phyloP scores from a whole-genome alignment of 2,797 vertebrate species.

The Tolypeutes matacus region DNA sequence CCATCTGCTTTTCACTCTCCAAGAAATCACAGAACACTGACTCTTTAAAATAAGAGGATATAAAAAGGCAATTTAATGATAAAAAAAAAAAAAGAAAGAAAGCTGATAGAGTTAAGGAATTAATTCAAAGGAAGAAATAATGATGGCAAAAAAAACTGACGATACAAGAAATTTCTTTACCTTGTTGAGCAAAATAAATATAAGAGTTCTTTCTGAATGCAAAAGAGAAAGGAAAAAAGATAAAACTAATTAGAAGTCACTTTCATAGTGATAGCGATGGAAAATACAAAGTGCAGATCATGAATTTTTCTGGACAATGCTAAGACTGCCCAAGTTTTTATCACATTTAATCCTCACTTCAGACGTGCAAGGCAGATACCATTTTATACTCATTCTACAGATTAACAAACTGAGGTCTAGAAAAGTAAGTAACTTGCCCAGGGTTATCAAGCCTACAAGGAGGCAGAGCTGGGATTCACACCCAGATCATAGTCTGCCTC shows the following conservation, averaged over 20 bases:
- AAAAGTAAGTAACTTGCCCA: not conserved
- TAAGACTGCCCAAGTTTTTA: not conserved
- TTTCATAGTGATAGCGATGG: not conserved
- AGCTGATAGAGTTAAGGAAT: conserved; percentile 26
- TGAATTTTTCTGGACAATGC: too few relatives aligned
- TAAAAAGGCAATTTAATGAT: conserved; percentile 54
- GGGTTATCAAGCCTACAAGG: too few relatives aligned
- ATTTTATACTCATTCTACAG: not conserved
- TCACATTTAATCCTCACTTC: not conserved
- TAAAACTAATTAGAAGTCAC: conserved; percentile 46
- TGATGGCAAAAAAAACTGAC: not conserved
- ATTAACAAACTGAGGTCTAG: not conserved
- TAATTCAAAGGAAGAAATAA: conserved; percentile 53
- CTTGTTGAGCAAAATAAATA: not conserved
- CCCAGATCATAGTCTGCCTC: not conserved
- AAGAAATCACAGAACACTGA: conserved; percentile 79
- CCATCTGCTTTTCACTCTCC: conserved; percentile 82
- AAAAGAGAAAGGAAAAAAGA: not conserved
- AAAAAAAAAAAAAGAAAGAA: not conserved
- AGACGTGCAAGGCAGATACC: not conserved
- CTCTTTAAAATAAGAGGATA: conserved; percentile 64
- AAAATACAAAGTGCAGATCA: not conserved
- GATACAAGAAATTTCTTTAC: not conserved
- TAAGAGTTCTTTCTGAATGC: not conserved
- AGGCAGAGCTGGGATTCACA: not conserved